These are phyloP conservation scores for Pyrgus malvae DNA, from an alignment of 2,888 invertebrate species.

Conservation along the genomic window DNA sequence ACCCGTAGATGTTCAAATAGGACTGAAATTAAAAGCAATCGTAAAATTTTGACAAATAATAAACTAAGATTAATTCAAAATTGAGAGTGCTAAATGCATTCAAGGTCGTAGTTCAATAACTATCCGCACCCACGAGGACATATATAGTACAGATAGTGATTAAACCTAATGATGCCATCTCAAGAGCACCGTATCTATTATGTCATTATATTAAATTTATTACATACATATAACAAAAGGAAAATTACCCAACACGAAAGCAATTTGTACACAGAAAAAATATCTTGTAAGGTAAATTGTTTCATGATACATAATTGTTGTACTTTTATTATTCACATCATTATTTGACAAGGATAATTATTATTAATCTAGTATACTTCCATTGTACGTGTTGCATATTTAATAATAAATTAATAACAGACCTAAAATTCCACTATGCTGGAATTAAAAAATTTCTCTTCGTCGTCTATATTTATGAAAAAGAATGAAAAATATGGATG, in stretches of 20 bases:
- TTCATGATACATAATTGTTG: not conserved
- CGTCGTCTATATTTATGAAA: too few relatives aligned
- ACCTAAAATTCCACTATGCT: too few relatives aligned
- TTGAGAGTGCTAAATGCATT: not conserved
- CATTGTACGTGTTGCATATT: too few relatives aligned
- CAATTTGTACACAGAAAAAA: constrained; percentile 4
- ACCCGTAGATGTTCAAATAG: too few relatives aligned
- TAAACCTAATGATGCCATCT: constrained; percentile 11
- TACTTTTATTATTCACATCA: not conserved
- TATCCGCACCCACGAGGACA: not conserved
- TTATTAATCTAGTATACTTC: not conserved
- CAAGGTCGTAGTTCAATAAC: not conserved
- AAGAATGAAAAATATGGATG: too few relatives aligned
- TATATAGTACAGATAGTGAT: not conserved
- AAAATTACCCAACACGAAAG: constrained; percentile 1
- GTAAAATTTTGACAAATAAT: too few relatives aligned
- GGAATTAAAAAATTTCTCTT: too few relatives aligned
- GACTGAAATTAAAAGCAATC: too few relatives aligned
- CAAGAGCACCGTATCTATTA: constrained; percentile 9
- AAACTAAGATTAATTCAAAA: too few relatives aligned
- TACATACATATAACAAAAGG: constrained; percentile 8
- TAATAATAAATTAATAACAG: too few relatives aligned
- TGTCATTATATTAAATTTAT: constrained; percentile 14
- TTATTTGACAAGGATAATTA: not conserved
- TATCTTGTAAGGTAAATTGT: not conserved